Evolutionary conservation across 2,113 vertebrate genomes (phyloP).

Genomic region (Tragelaphus imberbis): DNA sequence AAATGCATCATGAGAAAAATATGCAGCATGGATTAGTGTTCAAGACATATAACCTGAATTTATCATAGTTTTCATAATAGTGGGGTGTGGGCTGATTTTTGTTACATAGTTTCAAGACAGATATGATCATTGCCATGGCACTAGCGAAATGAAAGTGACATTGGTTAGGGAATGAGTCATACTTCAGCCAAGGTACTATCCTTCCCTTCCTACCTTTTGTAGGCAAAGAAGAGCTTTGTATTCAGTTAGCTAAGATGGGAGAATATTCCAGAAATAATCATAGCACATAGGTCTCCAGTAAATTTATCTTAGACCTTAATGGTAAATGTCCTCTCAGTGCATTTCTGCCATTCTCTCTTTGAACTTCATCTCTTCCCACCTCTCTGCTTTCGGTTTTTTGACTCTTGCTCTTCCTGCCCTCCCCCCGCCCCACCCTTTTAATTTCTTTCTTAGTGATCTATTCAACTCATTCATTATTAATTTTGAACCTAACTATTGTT

Average conservation of each 20-base stretch:
- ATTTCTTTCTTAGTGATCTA: neutral
- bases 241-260: neutral
- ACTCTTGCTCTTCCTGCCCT: neutral
- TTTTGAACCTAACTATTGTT: neutral
- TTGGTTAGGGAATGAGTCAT: neutral
- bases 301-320: neutral
- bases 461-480: neutral
- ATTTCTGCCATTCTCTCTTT: neutral
- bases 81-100: neutral
- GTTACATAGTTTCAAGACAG: slow-evolving; percentile 20
- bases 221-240: slow-evolving; percentile 24
- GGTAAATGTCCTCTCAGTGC: neutral
- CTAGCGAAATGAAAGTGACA: neutral
- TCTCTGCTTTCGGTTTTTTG: slow-evolving; percentile 1
- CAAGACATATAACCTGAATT: neutral
- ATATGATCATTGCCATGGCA: neutral
- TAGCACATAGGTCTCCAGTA: neutral
- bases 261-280: neutral
- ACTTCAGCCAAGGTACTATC: neutral
- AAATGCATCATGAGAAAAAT: slow-evolving; percentile 14
- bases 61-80: neutral
- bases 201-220: neutral
- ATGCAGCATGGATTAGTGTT: neutral
- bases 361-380: neutral
- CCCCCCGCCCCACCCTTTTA: neutral